Conservation (phyloP, 1,140 invertebrate species). For the Hylaeus volcanicus region DNA sequence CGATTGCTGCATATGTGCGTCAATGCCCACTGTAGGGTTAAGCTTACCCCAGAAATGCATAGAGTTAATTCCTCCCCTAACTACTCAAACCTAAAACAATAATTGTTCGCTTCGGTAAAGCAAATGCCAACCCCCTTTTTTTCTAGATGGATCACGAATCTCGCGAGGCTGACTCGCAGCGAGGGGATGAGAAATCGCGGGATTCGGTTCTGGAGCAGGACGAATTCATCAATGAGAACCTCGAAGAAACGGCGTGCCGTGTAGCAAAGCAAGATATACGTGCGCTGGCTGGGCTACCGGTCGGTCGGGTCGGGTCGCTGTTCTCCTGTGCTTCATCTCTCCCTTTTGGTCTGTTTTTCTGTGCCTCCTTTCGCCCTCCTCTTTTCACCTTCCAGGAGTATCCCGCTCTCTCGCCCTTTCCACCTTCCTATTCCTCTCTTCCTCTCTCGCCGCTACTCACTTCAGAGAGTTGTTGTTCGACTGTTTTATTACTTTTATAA, state of each 20-base stretch:
- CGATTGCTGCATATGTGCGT: no score
- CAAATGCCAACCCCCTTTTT: no score
- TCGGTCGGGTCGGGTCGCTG: slow-evolving; percentile 77
- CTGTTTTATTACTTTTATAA: slow-evolving; percentile 77
- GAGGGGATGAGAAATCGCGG: background rate
- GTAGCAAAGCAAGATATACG: slow-evolving; percentile 75
- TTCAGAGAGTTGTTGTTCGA: slow-evolving; percentile 68
- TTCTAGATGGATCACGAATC: background rate
- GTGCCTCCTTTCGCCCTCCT: slow-evolving; percentile 42
- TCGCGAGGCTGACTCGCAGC: background rate
- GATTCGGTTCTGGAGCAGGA: background rate
- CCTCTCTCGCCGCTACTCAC: slow-evolving; percentile 50
- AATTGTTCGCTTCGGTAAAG: no score
- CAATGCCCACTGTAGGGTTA: no score
- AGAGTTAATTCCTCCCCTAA: no score
- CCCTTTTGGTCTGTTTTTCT: slow-evolving; percentile 70
- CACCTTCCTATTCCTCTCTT: slow-evolving; percentile 38
- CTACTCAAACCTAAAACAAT: no score
- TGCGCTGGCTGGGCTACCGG: slow-evolving; percentile 73
- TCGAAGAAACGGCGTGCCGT: slow-evolving; percentile 69
- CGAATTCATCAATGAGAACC: slow-evolving; percentile 73
- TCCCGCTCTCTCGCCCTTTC: slow-evolving; percentile 53
- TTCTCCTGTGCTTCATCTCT: slow-evolving; percentile 71
- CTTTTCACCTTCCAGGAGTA: slow-evolving; percentile 47
- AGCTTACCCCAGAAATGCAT: no score